phyloP scores from a whole-genome alignment of 2,113 vertebrate genomes.

The Arothron firmamentum region DNA sequence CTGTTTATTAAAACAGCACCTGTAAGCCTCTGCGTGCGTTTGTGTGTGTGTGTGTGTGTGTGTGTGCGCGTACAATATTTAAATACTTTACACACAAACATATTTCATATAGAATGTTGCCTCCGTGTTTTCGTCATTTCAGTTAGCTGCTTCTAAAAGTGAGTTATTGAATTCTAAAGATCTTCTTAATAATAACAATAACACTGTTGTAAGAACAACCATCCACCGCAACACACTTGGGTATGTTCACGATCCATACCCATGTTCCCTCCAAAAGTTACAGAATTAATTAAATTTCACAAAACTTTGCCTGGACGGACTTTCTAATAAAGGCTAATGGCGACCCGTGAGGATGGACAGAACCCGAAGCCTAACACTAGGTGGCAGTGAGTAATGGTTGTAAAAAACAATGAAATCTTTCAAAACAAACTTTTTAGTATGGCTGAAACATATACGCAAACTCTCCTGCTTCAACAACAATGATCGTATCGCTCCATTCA shows the following conservation, averaged over 20 bases:
- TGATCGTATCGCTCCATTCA: too few species aligned
- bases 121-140: conserved; percentile 3
- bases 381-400: too few species aligned
- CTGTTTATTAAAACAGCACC: conserved; percentile 54
- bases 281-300: too few species aligned
- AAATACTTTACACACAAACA: conserved; percentile 23
- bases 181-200: conserved; percentile 12
- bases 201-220: conserved; percentile 9
- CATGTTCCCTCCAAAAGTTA: too few species aligned
- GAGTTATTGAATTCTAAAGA: conserved; percentile 1
- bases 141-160: not conserved
- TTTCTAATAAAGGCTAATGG: too few species aligned
- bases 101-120: not conserved
- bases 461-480: too few species aligned
- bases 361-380: too few species aligned
- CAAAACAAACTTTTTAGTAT: too few species aligned
- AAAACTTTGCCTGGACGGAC: too few species aligned
- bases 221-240: not conserved
- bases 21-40: conserved; percentile 21
- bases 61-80: conserved; percentile 17
- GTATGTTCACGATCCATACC: not conserved
- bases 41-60: conserved; percentile 3
- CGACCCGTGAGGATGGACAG: too few species aligned
- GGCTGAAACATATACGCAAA: too few species aligned
- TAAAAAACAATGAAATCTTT: too few species aligned